Conservation (phyloP, 2,797 vertebrate species). For the Pteropus rufus region DNA sequence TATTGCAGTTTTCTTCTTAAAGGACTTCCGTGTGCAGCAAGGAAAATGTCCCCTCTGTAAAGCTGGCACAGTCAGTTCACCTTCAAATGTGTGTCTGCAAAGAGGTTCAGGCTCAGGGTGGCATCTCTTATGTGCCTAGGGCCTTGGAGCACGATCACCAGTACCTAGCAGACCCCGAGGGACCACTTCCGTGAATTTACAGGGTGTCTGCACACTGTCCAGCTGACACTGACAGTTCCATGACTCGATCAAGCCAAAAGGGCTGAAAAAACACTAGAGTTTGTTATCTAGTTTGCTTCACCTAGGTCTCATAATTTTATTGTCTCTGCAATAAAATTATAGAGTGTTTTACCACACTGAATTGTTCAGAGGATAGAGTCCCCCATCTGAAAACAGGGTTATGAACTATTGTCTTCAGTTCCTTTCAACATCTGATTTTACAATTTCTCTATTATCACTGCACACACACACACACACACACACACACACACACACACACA, state of each 20-base stretch:
- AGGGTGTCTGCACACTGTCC: background rate
- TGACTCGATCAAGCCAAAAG: background rate
- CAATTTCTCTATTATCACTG: background rate
- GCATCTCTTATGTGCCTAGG: background rate
- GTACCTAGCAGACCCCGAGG: background rate
- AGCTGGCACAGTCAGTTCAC: background rate
- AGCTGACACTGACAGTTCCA: background rate
- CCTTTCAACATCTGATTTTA: background rate
- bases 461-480: background rate
- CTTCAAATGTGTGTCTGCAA: background rate
- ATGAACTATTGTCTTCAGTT: background rate
- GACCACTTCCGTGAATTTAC: background rate
- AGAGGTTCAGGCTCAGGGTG: background rate
- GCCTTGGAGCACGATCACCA: background rate
- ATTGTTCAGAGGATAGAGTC: background rate
- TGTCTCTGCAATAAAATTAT: background rate
- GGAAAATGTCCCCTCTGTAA: background rate
- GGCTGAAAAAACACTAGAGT: background rate
- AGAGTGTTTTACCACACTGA: background rate
- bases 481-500: background rate
- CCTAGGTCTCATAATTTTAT: background rate
- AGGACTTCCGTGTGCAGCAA: background rate
- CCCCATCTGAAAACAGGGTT: background rate
- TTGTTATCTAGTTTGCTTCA: background rate
- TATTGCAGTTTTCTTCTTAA: background rate